Percentiles rank a stretch among this genome's conserved stretches.
Conservation (phyloP, 2,888 invertebrate species). For the Sinotaia quadrata region DNA sequence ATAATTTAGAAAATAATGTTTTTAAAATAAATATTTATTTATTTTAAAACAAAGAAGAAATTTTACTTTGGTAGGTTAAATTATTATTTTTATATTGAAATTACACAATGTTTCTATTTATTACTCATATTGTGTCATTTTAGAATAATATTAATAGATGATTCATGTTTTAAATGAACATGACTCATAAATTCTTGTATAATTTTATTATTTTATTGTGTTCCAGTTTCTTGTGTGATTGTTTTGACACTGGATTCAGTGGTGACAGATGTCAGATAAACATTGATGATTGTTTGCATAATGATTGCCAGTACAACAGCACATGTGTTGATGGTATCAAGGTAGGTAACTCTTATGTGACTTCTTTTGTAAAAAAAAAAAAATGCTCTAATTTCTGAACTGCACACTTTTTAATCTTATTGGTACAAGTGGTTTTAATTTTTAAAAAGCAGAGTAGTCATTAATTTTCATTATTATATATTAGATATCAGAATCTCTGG, state of each 20-base stretch:
- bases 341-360: constrained; percentile 37
- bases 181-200: neutral
- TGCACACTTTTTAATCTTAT: too few relatives aligned
- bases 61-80: too few relatives aligned
- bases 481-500: too few relatives aligned
- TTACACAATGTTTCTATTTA: too few relatives aligned
- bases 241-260: constrained; percentile 62
- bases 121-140: neutral
- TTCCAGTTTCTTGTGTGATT: constrained; percentile 61
- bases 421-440: too few relatives aligned
- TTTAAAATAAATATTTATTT: too few relatives aligned
- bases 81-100: too few relatives aligned
- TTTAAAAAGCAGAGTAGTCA: too few relatives aligned
- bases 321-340: constrained; percentile 57
- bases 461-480: too few relatives aligned
- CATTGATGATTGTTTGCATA: constrained; percentile 52
- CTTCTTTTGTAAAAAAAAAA: neutral
- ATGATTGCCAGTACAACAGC: constrained; percentile 50
- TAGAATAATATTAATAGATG: neutral
- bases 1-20: too few relatives aligned
- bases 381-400: neutral
- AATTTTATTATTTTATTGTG: constrained; percentile 4
- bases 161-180: neutral
- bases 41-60: too few relatives aligned
- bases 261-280: constrained; percentile 52